phyloP scores from a whole-genome alignment of 2,888 invertebrate species.

The Chironomus tentans region DNA sequence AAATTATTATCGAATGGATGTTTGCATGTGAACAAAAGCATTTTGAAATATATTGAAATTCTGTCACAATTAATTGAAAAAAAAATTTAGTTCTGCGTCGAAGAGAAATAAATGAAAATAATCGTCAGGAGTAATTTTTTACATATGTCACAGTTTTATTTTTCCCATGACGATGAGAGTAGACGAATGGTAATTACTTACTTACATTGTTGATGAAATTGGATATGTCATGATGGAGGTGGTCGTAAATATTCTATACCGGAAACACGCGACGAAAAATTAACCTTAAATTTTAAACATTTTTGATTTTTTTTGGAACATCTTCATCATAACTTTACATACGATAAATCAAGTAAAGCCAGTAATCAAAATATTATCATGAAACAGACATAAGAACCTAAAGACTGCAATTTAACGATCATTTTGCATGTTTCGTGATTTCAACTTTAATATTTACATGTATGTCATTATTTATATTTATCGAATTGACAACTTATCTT shows the following conservation, averaged over 20 bases:
- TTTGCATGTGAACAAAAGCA: neutral
- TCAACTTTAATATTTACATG: neutral
- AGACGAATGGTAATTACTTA: neutral
- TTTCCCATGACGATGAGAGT: neutral
- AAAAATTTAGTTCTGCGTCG: no score
- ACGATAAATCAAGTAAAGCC: no score
- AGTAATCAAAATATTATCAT: no score
- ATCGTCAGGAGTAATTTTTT: neutral
- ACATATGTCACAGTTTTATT: neutral
- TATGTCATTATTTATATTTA: neutral
- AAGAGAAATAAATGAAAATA: neutral
- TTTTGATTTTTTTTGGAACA: no score
- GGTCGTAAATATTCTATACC: no score
- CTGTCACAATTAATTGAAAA: no score
- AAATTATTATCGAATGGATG: slow-evolving; percentile 6
- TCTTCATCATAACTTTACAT: no score
- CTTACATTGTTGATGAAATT: neutral
- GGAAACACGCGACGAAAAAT: no score
- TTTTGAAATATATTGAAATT: neutral
- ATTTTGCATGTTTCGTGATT: neutral
- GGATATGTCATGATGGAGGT: no score
- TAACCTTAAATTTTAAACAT: no score
- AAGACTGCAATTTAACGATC: neutral
- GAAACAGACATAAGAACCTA: no score
- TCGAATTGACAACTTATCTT: neutral